Evolutionary conservation across 2,113 vertebrate species (phyloP).

Genomic region (Polyodon spathula): DNA sequence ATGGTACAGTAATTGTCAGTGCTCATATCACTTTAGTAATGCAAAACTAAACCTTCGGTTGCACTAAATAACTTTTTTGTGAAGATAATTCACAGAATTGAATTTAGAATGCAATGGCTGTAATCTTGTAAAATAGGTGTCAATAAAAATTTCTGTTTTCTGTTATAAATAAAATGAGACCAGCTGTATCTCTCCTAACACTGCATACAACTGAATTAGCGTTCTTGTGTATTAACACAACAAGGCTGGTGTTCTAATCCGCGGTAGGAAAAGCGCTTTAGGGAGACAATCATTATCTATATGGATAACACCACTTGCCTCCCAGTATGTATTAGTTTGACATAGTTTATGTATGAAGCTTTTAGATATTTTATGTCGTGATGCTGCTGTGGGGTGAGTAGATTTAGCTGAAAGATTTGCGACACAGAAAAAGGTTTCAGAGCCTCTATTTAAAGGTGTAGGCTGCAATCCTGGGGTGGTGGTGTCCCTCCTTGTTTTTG

Average conservation of each 20-base stretch:
- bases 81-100: slow-evolving; percentile 33
- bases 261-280: slow-evolving; percentile 20
- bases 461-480: too few species aligned
- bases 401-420: slow-evolving; percentile 7
- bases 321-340: slow-evolving; percentile 29
- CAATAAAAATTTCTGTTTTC: slow-evolving; percentile 27
- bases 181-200: slow-evolving; percentile 7
- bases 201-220: slow-evolving; percentile 26
- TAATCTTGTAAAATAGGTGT: slow-evolving; percentile 36
- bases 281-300: slow-evolving; percentile 28
- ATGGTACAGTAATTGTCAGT: slow-evolving; percentile 57
- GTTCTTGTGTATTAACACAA: slow-evolving; percentile 20
- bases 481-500: too few species aligned
- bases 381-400: slow-evolving; percentile 22
- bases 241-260: slow-evolving; percentile 6
- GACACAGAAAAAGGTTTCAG: background rate
- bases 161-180: slow-evolving; percentile 25
- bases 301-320: slow-evolving; percentile 15
- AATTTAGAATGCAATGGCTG: slow-evolving; percentile 38
- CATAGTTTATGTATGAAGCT: slow-evolving; percentile 22
- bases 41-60: slow-evolving; percentile 51
- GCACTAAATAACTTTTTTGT: slow-evolving; percentile 30
- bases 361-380: slow-evolving; percentile 17
- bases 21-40: slow-evolving; percentile 54
- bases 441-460: too few species aligned